A percentile compares a stretch with the other conserved stretches of the same genome.
phyloP scores from a whole-genome alignment of 2,888 invertebrate genomes.

The Mesorhabditis belari region DNA sequence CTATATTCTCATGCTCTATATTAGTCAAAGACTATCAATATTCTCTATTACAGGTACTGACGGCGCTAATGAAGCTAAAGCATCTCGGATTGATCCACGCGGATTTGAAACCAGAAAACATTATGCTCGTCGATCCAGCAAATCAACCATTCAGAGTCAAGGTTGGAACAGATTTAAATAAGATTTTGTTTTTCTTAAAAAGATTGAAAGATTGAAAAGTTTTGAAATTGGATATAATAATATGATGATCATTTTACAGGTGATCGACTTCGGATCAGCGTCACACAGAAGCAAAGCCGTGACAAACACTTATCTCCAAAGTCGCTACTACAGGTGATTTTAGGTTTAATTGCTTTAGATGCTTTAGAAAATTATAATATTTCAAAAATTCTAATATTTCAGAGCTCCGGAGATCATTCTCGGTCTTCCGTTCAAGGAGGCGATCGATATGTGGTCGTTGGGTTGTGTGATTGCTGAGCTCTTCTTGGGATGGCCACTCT shows the following conservation, averaged over 20 bases:
- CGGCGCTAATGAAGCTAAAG: conserved; percentile 71
- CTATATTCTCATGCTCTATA: too few species aligned
- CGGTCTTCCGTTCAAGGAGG: conserved; percentile 96
- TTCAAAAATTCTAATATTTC: conserved; percentile 9
- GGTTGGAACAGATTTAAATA: conserved; percentile 37
- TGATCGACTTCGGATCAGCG: conserved; percentile 98
- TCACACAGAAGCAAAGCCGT: conserved; percentile 98
- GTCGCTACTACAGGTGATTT: conserved; percentile 79
- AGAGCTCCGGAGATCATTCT: conserved; percentile 87
- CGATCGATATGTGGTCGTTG: conserved; percentile 99
- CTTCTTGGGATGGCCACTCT: conserved; percentile 97
- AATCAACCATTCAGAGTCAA: conserved; percentile 97
- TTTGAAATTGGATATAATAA: background rate
- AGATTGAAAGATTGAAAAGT: background rate
- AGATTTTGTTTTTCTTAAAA: background rate
- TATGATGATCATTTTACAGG: conserved; percentile 54
- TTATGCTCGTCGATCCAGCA: conserved; percentile 97
- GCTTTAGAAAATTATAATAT: conserved; percentile 3
- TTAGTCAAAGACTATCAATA: too few species aligned
- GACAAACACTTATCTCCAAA: conserved; percentile 97
- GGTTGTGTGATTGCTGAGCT: conserved; percentile 98
- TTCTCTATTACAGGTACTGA: conserved; percentile 63
- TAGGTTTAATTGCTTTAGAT: background rate
- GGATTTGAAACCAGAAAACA: conserved; percentile 98
- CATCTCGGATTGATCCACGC: conserved; percentile 98